Evolutionary conservation across 2,797 vertebrate genomes (phyloP).

Genomic region (Luscinia luscinia): DNA sequence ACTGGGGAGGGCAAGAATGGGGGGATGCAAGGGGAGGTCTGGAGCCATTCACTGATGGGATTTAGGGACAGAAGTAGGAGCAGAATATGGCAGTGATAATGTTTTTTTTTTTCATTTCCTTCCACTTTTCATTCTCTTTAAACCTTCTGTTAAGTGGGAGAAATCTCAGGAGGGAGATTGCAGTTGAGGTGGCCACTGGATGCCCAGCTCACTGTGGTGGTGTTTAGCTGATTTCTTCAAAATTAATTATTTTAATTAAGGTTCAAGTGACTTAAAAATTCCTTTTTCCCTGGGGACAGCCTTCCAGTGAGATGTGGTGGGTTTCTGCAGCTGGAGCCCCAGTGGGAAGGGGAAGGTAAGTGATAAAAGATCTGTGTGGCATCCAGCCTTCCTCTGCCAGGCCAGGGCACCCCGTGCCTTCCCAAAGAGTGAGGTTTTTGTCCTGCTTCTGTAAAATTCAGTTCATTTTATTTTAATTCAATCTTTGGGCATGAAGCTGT

Average conservation of each 20-base stretch:
- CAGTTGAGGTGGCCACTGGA: accelerated
- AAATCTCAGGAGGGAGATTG: background rate
- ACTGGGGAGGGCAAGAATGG: accelerated
- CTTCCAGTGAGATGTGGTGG: background rate
- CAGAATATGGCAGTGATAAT: background rate
- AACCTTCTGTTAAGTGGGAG: background rate
- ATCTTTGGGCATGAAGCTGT: background rate
- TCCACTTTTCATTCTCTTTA: background rate
- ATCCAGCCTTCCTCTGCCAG: background rate
- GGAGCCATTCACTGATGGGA: accelerated
- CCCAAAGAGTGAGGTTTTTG: background rate
- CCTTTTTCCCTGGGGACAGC: background rate
- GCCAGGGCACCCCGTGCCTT: background rate
- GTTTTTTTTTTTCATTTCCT: background rate
- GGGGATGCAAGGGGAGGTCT: accelerated
- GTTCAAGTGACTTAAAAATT: background rate
- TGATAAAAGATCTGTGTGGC: background rate
- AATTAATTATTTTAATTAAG: background rate
- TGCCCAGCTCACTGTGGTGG: background rate
- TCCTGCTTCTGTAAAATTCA: background rate
- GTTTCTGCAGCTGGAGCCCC: background rate
- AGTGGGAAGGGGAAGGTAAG: background rate
- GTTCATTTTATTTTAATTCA: background rate
- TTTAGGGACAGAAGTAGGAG: background rate
- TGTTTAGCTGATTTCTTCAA: background rate